Evolutionary conservation across 2,888 invertebrate species (phyloP).

Genomic region (Rhamnusium bicolor): DNA sequence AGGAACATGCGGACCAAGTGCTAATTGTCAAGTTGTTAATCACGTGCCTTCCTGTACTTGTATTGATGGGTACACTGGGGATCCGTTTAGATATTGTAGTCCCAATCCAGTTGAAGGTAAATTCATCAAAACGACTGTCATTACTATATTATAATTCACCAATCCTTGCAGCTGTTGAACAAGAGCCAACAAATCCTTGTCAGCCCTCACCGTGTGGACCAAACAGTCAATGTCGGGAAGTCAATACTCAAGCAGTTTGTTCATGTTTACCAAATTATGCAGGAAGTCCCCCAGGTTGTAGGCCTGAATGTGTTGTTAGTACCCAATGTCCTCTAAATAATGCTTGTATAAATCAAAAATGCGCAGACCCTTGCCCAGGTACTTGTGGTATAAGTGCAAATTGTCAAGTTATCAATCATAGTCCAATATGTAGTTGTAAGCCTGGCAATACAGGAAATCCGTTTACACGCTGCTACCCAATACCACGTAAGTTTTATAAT

Average conservation of each 20-base stretch:
- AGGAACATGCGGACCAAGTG: slow-evolving; percentile 79
- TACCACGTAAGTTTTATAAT: slow-evolving; percentile 65
- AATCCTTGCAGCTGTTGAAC: slow-evolving; percentile 43
- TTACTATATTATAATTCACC: background rate
- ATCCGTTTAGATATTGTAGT: slow-evolving; percentile 59
- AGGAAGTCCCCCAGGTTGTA: slow-evolving; percentile 80
- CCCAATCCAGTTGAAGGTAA: slow-evolving; percentile 56
- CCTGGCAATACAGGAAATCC: slow-evolving; percentile 82
- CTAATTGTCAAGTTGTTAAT: slow-evolving; percentile 74
- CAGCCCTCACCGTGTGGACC: slow-evolving; percentile 83
- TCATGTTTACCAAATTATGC: slow-evolving; percentile 79
- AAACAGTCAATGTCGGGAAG: slow-evolving; percentile 81
- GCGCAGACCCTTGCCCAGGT: slow-evolving; percentile 82
- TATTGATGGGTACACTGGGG: slow-evolving; percentile 79
- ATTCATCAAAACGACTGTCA: slow-evolving; percentile 39
- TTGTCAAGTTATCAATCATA: slow-evolving; percentile 84
- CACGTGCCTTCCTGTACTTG: slow-evolving; percentile 77
- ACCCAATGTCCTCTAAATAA: slow-evolving; percentile 79
- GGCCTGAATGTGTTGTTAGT: slow-evolving; percentile 82
- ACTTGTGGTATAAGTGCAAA: slow-evolving; percentile 81
- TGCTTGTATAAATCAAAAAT: slow-evolving; percentile 83
- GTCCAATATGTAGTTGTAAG: slow-evolving; percentile 80
- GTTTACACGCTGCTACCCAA: slow-evolving; percentile 74
- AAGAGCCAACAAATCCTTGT: slow-evolving; percentile 75
- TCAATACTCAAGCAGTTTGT: slow-evolving; percentile 74